phyloP scores from a whole-genome alignment of 2,113 vertebrate genomes.

The Elephas maximus region DNA sequence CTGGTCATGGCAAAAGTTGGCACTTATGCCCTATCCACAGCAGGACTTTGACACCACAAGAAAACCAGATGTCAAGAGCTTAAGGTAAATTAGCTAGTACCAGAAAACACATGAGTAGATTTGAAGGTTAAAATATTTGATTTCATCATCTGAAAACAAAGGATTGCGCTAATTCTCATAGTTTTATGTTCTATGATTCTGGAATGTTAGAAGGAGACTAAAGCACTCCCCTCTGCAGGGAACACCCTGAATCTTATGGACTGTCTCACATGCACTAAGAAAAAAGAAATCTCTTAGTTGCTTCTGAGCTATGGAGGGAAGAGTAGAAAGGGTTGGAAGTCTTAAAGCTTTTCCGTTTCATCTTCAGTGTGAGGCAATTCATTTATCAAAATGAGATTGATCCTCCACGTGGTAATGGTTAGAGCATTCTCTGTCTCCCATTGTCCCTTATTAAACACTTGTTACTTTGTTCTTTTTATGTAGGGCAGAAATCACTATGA shows the following conservation, averaged over 20 bases:
- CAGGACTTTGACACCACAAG: neutral
- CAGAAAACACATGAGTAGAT: neutral
- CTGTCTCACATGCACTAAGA: neutral
- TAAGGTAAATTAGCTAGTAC: neutral
- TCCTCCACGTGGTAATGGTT: neutral
- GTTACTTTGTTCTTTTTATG: neutral
- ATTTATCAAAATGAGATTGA: neutral
- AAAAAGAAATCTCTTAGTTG: neutral
- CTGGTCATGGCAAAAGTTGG: neutral
- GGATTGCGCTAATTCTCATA: neutral
- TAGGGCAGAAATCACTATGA: neutral
- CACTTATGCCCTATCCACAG: neutral
- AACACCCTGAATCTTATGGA: neutral
- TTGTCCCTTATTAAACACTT: slow-evolving; percentile 15
- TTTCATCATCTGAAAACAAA: neutral
- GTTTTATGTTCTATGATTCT: neutral
- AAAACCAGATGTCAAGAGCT: neutral
- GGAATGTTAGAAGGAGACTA: neutral
- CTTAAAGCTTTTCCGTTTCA: neutral
- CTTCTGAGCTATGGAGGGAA: neutral
- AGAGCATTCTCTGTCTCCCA: neutral
- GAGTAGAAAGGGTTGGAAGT: neutral
- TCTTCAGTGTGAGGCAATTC: neutral
- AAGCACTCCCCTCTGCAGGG: neutral
- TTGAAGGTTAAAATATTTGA: neutral